Conservation (phyloP, 1,140 invertebrate genomes). For the Popillia japonica region DNA sequence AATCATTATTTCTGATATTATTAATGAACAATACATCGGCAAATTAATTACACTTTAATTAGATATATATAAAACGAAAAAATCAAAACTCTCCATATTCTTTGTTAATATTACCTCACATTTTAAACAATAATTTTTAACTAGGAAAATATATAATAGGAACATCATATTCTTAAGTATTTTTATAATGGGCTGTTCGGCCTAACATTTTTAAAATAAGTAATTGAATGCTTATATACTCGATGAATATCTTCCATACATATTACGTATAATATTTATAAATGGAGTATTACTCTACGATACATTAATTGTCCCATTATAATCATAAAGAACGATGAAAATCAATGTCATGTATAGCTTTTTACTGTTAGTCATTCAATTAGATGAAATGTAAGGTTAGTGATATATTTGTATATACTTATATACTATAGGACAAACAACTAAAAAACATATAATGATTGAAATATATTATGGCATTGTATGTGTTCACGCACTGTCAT, state of each 20-base stretch:
- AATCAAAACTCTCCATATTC: conserved; percentile 23
- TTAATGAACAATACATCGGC: not conserved
- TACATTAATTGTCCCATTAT: conserved; percentile 23
- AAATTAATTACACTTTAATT: not conserved
- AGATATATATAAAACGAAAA: not conserved
- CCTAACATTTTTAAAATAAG: conserved; percentile 29
- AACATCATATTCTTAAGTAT: conserved; percentile 35
- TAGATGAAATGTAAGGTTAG: conserved; percentile 44
- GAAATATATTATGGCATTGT: conserved; percentile 26
- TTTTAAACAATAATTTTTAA: conserved; percentile 39
- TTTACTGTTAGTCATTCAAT: conserved; percentile 41
- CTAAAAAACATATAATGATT: conserved; percentile 2
- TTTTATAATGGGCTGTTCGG: conserved; percentile 28
- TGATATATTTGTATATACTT: conserved; percentile 39
- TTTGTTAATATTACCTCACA: conserved; percentile 37
- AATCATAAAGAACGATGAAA: not conserved
- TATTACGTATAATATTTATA: conserved; percentile 6
- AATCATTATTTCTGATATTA: too few relatives aligned
- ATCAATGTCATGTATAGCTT: conserved; percentile 43
- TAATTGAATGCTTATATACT: conserved; percentile 29
- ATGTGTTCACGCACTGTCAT: conserved; percentile 12
- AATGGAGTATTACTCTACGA: conserved; percentile 16
- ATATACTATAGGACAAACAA: not conserved
- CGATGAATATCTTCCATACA: conserved; percentile 28
- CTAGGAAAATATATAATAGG: conserved; percentile 27